phyloP scores from a whole-genome alignment of 1,140 invertebrate species.

The Musca domestica region DNA sequence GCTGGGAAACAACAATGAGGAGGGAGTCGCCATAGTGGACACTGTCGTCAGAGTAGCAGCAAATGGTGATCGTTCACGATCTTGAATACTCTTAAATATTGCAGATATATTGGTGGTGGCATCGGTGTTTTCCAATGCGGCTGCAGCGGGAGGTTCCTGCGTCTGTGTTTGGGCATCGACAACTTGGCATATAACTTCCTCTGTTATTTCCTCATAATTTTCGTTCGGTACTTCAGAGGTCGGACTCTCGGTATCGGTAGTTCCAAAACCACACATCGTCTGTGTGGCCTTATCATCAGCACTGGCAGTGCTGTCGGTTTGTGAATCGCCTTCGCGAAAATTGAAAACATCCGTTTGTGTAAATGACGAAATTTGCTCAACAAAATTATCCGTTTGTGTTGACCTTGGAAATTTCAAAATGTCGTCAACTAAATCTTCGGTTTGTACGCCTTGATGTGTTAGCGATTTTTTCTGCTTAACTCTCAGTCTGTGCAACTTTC shows the following conservation, averaged over 20 bases:
- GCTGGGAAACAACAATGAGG: constrained; percentile 42
- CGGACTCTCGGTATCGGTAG: no score
- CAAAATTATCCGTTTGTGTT: background rate
- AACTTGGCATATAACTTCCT: no score
- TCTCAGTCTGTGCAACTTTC: background rate
- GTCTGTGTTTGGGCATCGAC: no score
- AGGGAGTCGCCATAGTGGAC: constrained; percentile 28
- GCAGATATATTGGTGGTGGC: background rate
- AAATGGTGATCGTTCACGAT: constrained; percentile 44
- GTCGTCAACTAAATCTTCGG: background rate
- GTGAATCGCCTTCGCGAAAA: background rate
- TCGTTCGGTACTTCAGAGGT: no score
- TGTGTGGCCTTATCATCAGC: background rate
- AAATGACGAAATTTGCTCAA: background rate
- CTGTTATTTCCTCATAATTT: no score
- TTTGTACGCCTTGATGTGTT: background rate
- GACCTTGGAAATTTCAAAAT: constrained; percentile 8
- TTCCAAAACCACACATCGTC: background rate
- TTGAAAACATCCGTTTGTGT: background rate
- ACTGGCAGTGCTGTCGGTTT: background rate
- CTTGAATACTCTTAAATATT: constrained; percentile 26
- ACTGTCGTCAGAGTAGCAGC: constrained; percentile 32
- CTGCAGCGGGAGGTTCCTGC: no score
- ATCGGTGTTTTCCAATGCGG: background rate
- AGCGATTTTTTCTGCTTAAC: background rate